Conservation (phyloP, 2,797 vertebrate species). For the Alosa sapidissima region DNA sequence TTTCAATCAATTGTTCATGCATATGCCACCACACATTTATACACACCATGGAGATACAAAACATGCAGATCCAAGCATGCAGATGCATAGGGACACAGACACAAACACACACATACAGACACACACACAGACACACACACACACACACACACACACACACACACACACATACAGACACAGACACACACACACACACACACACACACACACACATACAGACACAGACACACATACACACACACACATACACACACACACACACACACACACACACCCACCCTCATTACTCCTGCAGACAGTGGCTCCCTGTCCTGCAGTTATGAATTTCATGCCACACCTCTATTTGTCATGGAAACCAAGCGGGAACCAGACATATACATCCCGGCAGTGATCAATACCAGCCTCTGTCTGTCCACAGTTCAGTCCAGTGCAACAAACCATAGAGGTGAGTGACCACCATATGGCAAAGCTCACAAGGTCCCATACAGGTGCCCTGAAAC, state of each 20-base stretch:
- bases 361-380: conserved; percentile 33
- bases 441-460: background rate
- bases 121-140: background rate
- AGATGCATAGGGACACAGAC: background rate
- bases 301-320: conserved; percentile 45
- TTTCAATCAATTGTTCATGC: conserved; percentile 24
- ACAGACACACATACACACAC: background rate
- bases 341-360: conserved; percentile 46
- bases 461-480: background rate
- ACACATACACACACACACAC: background rate
- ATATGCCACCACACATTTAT: conserved; percentile 7
- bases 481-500: conserved; percentile 25
- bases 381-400: conserved; percentile 42
- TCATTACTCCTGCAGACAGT: conserved; percentile 36
- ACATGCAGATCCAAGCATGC: background rate
- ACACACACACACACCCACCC: conserved; percentile 9
- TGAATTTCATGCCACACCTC: conserved; percentile 41
- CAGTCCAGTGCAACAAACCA: conserved; percentile 36
- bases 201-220: background rate
- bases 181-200: conserved; percentile 13
- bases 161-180: background rate
- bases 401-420: conserved; percentile 31
- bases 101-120: background rate
- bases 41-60: background rate
- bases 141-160: background rate